Base-by-base conservation (phyloP, 2,888 invertebrate genomes). In the Myathropa florea region DNA sequence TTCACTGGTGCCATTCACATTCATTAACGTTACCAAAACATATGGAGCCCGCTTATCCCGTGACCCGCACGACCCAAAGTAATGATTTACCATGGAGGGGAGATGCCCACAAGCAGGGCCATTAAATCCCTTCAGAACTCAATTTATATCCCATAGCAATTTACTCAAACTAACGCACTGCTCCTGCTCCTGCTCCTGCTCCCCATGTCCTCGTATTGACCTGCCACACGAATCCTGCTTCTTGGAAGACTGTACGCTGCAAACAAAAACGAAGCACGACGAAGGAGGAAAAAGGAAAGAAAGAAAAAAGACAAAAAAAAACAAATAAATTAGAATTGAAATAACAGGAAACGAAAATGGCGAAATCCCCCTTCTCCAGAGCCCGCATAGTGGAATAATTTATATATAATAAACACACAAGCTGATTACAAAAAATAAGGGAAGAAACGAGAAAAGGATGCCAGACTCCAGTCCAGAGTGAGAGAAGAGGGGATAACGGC, bases 121-220 rank as follows among this genome's bases (percentile, higher is more conserved):
- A 91, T 91, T 91, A 91, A 91, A 91, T 91, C 91, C 91, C 91
- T 90, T 89, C 89, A 90, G 91, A 91, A 91, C 91, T 90, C 89
- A 91, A 91, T 91, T 91, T 90, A 90, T 90, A 91, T 91, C 91
- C 91, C 91, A 90, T 89, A 90, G 90, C 91, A 91, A 91, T 91
- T 91, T 91, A 91, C 90, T 90, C 65, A 67, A 80, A 67, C 67
- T 72, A 80, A 81, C 85, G 77, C 85, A 77, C 59, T 71, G 14
- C 70, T 77, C 59, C 53, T 60, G 64, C 46, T 63, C 30, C 46
- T 64, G 75, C 36, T 60, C 46, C 53, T 46, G 60, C 21, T 60
- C 39, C 33, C 70, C 46, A 18, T 46, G 1, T 46, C 46, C 1
- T 7, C 18, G 65, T 76, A 55, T 77, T 72, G 76, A 64, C 71